Base-by-base conservation (phyloP, 1,140 invertebrate genomes). In the Drosophila pandora region DNA sequence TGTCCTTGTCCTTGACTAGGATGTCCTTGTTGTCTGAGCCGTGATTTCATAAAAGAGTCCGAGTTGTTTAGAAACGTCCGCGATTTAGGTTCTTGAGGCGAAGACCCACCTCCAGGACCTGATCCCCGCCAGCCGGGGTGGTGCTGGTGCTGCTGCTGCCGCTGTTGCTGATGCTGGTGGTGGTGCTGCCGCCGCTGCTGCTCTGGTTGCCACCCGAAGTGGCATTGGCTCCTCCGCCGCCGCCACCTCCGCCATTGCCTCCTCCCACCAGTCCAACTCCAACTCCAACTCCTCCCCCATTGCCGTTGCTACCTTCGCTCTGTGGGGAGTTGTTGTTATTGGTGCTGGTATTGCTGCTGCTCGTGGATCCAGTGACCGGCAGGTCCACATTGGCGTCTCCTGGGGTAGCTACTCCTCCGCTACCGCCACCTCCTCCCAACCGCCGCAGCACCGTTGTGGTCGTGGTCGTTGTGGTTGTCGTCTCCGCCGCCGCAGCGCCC, bases 61-160 rank as follows among this genome's bases (percentile, higher is more conserved):
- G n/a, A 13, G 39, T 41, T n/a, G 39, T 41, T 43, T 81, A 91
- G 58, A 81, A 91, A 17, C 90, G 76, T 28, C 71, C 76, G 22
- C 90, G 56, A 59, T 91, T 91, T 10, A 91, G 79, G 49, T 90
- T 91, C 61, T 91, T 91, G 30, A 91, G 90, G 39, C 90, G 88
- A 49, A 91, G 91, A 53, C 90, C 90, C 39, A 91, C 90, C 43
- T 91, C 90, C 22, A 91, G 49, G 7, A 91, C 87, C 52, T 91
- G 90, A 5, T 91, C 90, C 0, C 69, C 84, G 10, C 49, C 69
- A 12, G 56, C 68, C 9, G 48, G 56, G 2, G 54, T 50, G 8
- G 62, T 37, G 37, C 48, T 72, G 34, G 34, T 52, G 30, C 28
- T 55, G 37, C 63, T 65, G 70, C 56, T 75, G 45, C 32, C 62